Conservation (phyloP, 2,113 vertebrate genomes). For the Copsychus sechellarum region DNA sequence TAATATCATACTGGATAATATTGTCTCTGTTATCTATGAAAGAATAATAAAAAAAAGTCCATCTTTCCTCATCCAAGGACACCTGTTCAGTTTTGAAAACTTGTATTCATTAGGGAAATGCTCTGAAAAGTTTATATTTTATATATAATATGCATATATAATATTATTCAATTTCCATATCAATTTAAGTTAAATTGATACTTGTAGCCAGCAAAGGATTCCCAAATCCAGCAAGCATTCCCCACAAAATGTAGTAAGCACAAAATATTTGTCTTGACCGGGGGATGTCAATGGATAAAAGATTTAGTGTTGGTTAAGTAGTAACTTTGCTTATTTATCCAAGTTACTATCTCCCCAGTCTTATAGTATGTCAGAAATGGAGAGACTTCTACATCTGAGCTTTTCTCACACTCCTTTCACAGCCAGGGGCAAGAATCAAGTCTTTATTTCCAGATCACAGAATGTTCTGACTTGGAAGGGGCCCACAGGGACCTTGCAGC, state of each 20-base stretch:
- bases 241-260: neutral
- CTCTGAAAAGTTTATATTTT: neutral
- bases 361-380: neutral
- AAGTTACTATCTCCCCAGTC: neutral
- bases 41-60: neutral
- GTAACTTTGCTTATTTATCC: neutral
- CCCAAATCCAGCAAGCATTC: neutral
- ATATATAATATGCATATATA: neutral
- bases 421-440: rapidly evolving
- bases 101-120: neutral
- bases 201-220: neutral
- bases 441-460: neutral
- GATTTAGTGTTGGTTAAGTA: neutral
- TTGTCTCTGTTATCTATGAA: neutral
- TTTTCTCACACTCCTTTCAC: neutral
- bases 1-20: neutral
- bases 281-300: neutral
- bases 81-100: neutral
- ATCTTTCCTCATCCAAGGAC: neutral
- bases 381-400: neutral
- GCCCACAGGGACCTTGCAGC: neutral
- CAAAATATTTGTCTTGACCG: neutral
- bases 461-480: neutral
- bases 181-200: neutral
- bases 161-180: neutral